Evolutionary conservation across 2,888 invertebrate species (phyloP), one percentile per base, ranked within the genome.

Genomic region (Aromia moschata): DNA sequence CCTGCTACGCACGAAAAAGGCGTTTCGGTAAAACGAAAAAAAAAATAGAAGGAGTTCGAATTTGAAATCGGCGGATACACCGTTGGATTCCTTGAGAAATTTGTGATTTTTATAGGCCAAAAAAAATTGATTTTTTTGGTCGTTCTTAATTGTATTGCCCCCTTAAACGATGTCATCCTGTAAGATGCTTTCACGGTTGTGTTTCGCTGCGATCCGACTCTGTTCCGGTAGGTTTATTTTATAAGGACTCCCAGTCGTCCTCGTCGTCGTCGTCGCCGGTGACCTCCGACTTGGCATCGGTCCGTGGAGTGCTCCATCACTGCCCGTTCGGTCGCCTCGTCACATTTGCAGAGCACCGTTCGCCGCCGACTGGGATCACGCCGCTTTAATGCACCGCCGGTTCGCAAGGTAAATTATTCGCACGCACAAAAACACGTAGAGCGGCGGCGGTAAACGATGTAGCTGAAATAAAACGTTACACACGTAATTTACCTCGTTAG

Each of bases 401-500:
- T 70, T 70, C 71, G 60, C 72, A 75, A 78, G 77, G 77, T 78
- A 76, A 77, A 75, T 76, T 76, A 75, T 75, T 72, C 69, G 72
- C 70, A 73, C 73, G 70, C 72, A 70, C 74, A 71, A 71, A 76
- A 76, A 74, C 67, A 64, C 67, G 62, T 64, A 71, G 70, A 71
- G 68, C 68, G 63, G 56, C 68, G 63, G 56, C 65, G 60, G 66
- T 72, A 71, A 77, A 70, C 73, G 72, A 78, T 77, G 76, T 77
- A 76, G 76, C 72, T 69, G 77, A 77, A n/a, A 77, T 74, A 74
- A 74, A 74, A 74, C 67, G 71, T 73, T 62, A 65, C 65, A 69
- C 69, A 70, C 69, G 69, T 69, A 69, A 66, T 66, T 66, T 64
- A 58, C 52, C 64, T 47, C 57, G 64, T 59, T 57, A 60, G 62